Evolutionary conservation across 2,888 invertebrate genomes (phyloP), one percentile per base, ranked within the genome.

Genomic region (Tolmerus cingulatus): DNA sequence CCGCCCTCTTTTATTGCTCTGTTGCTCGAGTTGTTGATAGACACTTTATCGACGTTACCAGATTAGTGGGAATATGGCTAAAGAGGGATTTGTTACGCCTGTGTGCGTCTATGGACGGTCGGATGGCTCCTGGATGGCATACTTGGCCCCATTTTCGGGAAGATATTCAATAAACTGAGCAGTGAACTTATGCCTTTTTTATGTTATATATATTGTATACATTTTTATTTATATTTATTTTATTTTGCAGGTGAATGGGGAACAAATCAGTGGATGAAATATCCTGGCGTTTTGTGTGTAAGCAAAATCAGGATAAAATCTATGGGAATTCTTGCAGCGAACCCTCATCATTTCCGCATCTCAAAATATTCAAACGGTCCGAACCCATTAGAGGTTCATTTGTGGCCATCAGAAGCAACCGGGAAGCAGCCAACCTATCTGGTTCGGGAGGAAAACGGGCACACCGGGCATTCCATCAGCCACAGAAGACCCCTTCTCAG

Each of bases 21-120:
- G 78, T 78, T 78, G 78, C 78, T 78, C 78, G n/a, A 43, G 78
- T 43, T 78, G 78, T 78, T 78, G 40, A 43, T 78, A 78, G 78
- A 78, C 37, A 78, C 37, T 43, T 43, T 43, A 78, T 78, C 23
- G 40, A 40, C 40, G 40, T 78, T 78, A 78, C 40, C 40, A 78
- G 78, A 37, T 78, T 78, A 78, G 43, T 78, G 23, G 77, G 27
- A 66, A 66, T 66, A 66, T 66, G 27, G 27, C 66, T 66, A 66
- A 66, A 66, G 27, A 66, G 66, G 66, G 66, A 19, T 66, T 66
- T 66, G 27, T 27, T 66, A 66, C 27, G 66, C 66, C 66, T 27
- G 66, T 66, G 19, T 66, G 66, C 66, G 66, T 66, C 66, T 23
- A 66, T 9, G 66, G 66, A 66, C 23, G 66, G 66, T 66, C 8